These are phyloP conservation scores for Gnathonemus longibarbis DNA, from an alignment of 2,113 vertebrate genomes.

Conservation along the genomic window DNA sequence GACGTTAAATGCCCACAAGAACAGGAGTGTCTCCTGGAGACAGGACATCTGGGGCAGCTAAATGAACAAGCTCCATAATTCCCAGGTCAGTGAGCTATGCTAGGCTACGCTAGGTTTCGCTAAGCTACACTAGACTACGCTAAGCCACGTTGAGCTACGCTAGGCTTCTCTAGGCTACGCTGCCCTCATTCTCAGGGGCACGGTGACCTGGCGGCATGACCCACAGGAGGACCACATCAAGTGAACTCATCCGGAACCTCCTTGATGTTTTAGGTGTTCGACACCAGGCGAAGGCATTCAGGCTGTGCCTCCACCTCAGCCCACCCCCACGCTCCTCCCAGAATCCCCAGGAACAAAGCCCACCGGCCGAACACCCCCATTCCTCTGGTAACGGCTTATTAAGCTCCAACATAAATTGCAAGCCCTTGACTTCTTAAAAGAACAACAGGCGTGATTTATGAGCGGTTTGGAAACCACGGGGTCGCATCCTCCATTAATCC, in stretches of 20 bases:
- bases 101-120: background rate
- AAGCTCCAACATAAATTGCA: constrained; percentile 70
- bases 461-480: constrained; percentile 59
- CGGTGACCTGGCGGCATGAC: background rate
- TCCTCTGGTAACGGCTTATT: constrained; percentile 71
- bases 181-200: background rate
- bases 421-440: constrained; percentile 73
- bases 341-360: constrained; percentile 19
- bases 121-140: too few species aligned
- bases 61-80: background rate
- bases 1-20: background rate
- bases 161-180: too few species aligned
- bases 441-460: constrained; percentile 68
- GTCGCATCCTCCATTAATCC: constrained; percentile 65
- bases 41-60: background rate
- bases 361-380: constrained; percentile 72
- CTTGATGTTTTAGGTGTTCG: background rate
- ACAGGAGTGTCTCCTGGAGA: background rate
- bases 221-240: background rate
- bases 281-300: background rate
- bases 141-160: too few species aligned
- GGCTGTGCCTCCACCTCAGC: background rate
- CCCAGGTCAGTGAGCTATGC: background rate
- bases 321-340: background rate
- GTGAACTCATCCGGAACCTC: background rate